phyloP scores from a whole-genome alignment of 2,888 invertebrate species.

The Torymus auratus region DNA sequence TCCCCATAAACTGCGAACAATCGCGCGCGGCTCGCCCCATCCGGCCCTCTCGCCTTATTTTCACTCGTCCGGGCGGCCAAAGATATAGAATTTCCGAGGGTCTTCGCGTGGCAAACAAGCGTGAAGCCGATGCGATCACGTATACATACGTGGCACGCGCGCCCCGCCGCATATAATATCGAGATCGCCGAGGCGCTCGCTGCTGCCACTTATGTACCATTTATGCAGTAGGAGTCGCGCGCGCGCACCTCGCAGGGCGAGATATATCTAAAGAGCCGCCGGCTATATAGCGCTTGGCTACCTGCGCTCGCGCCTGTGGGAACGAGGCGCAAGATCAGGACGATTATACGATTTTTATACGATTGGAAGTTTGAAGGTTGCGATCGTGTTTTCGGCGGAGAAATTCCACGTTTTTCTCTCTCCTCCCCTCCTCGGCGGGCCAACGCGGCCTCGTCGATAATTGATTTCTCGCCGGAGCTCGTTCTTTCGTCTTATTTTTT shows the following conservation, averaged over 20 bases:
- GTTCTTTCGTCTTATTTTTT: not conserved
- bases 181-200: not conserved
- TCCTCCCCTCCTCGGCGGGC: not conserved
- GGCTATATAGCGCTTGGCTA: slow-evolving; percentile 15
- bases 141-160: slow-evolving; percentile 1
- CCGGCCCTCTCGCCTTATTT: too few relatives aligned
- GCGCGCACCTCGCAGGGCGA: not conserved
- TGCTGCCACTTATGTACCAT: not conserved
- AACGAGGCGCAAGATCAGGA: slow-evolving; percentile 4
- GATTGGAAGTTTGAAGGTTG: not conserved
- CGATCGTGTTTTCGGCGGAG: not conserved
- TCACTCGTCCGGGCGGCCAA: too few relatives aligned
- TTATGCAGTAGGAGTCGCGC: slow-evolving; percentile 22
- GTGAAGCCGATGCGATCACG: slow-evolving; percentile 12
- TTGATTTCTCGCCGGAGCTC: slow-evolving; percentile 40
- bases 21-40: too few relatives aligned
- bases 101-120: slow-evolving; percentile 1
- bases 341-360: slow-evolving; percentile 32
- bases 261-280: slow-evolving; percentile 44
- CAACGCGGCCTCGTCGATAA: slow-evolving; percentile 22
- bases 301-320: not conserved
- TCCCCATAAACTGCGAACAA: too few relatives aligned
- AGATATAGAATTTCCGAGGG: slow-evolving; percentile 15
- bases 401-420: not conserved
- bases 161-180: slow-evolving; percentile 29